Evolutionary conservation across 2,797 vertebrate species (phyloP).

Genomic region (Chloroceryle inda): DNA sequence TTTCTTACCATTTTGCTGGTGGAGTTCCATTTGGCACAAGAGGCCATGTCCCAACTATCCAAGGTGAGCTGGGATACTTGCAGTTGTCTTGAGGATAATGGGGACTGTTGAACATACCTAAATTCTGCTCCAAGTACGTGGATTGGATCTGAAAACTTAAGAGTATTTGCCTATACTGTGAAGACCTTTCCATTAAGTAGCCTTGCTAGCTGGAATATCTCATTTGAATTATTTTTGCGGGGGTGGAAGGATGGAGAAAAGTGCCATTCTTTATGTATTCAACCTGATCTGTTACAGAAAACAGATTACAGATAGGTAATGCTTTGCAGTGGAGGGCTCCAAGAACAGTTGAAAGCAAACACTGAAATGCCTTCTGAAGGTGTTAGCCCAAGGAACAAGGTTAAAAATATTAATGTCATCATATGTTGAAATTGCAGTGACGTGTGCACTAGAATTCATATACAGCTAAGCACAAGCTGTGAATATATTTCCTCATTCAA

Average conservation of each 20-base stretch:
- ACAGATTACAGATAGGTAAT: conserved; percentile 41
- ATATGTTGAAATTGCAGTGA: not conserved
- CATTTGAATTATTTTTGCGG: not conserved
- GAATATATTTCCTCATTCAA: not conserved
- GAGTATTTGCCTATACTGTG: not conserved
- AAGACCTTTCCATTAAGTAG: not conserved
- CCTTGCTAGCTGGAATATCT: not conserved
- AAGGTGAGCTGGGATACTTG: not conserved
- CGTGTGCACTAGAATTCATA: not conserved
- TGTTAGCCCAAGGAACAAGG: not conserved
- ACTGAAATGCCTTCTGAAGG: not conserved
- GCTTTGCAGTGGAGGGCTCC: conserved; percentile 27
- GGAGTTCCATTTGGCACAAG: not conserved
- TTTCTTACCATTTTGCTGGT: not conserved
- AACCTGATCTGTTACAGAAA: conserved; percentile 29
- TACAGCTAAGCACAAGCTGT: not conserved
- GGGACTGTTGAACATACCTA: not conserved
- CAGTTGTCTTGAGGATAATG: not conserved
- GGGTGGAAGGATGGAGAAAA: not conserved
- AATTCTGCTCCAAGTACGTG: not conserved
- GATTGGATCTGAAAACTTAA: not conserved
- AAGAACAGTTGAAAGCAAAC: conserved; percentile 51
- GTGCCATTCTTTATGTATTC: not conserved
- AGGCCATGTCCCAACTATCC: not conserved
- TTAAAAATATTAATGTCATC: conserved; percentile 44